Evolutionary conservation across 2,113 vertebrate species (phyloP), one percentile per base, ranked within the genome.

Genomic region (Artemisiospiza belli): DNA sequence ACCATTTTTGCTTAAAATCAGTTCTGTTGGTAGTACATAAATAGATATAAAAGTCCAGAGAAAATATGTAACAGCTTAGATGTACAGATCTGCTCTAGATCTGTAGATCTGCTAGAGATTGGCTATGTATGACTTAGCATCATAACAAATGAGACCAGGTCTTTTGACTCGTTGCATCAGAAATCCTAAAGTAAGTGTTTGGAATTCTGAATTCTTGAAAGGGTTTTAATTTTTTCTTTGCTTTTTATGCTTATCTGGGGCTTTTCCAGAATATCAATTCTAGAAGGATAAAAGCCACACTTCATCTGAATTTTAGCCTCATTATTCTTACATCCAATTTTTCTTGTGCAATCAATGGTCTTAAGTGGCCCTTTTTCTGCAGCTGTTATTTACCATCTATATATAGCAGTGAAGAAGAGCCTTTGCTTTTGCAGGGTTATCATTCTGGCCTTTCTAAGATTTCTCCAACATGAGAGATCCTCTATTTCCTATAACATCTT

Each of bases 321-420:
- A 2, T 72, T 93, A 61, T 79, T 88, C 90, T 85, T 58, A 28
- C 52, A 63, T 85, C 15, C 28, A 79, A 3, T 39, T 82, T 94
- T 90, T 79, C 70, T 90, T 79, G 31, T 90, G 70, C 47, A 78
- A 51, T 94, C 62, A 55, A 0, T 80, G 30, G 55, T 85, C 70
- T 88, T 55, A 85, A 85, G 70, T 83, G 70, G 62, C 75, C 58
- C 41, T 84, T 90, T 63, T 79, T 47, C 66, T 94, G 85, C 85
- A 92, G 82, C 94, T 92, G 85, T 82, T 90, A 33, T 75, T 90
- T 94, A 72, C 62, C 39, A 47, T 43, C 54, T 51, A 51, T 46
- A 82, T 33, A 46, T 5, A 58, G 46, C 15, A 44, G 14, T 67
- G 78, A 78, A 84, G 70, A 92, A 12, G 44, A 82, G 39, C 58